Percentiles rank a stretch among this genome's conserved stretches.
These are phyloP conservation scores for Passer domesticus DNA, from an alignment of 2,113 vertebrate species.

Conservation along the genomic window DNA sequence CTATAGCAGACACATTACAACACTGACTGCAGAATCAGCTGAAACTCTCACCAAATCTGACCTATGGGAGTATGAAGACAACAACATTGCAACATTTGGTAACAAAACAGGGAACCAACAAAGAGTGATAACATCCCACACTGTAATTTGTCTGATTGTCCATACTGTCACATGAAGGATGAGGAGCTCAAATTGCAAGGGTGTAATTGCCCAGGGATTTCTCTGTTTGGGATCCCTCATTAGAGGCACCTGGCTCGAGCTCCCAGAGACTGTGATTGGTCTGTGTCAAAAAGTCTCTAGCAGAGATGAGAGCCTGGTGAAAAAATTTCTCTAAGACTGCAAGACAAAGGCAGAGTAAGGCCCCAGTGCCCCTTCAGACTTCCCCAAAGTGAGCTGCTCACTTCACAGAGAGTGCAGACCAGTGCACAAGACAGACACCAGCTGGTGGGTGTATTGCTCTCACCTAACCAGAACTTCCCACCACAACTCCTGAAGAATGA, in stretches of 20 bases:
- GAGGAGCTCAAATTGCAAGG: neutral
- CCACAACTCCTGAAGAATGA: accelerated
- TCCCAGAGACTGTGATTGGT: neutral
- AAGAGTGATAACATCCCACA: neutral
- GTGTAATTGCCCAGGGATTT: neutral
- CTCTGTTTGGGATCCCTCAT: neutral
- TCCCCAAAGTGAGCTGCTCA: neutral
- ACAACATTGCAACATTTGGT: neutral
- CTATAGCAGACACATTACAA: neutral
- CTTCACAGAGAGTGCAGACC: neutral
- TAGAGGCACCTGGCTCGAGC: neutral
- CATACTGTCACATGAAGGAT: neutral
- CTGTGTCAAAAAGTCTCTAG: neutral
- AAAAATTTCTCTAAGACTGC: neutral
- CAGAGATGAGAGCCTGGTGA: neutral
- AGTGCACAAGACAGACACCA: neutral
- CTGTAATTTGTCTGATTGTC: neutral
- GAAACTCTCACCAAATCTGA: neutral
- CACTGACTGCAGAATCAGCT: neutral
- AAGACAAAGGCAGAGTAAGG: neutral
- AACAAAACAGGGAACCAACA: neutral
- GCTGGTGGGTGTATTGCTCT: neutral
- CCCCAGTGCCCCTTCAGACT: neutral
- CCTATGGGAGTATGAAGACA: neutral
- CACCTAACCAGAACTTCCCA: neutral